A percentile compares a stretch with the other conserved stretches of the same genome.
Conservation (phyloP, 2,888 invertebrate genomes). For the Clitarchus hookeri region DNA sequence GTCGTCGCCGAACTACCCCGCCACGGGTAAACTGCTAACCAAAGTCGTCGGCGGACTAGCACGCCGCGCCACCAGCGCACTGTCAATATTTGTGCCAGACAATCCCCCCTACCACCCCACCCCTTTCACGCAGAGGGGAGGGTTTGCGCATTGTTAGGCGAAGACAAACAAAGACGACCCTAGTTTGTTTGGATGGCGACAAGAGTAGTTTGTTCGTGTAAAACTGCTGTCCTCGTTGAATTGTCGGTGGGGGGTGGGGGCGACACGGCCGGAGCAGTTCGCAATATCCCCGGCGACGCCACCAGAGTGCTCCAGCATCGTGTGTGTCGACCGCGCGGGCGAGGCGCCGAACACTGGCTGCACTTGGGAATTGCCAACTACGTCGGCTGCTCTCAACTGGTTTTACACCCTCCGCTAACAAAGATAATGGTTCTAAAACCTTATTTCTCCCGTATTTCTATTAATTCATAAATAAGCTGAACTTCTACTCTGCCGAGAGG, state of each 20-base stretch:
- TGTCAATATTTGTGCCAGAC: neutral
- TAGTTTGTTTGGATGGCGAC: neutral
- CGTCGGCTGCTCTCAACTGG: too few relatives aligned
- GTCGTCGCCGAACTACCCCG: too few relatives aligned
- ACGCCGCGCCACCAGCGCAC: neutral
- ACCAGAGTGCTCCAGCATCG: neutral
- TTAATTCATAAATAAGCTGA: too few relatives aligned
- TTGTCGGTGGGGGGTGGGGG: neutral
- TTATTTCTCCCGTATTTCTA: too few relatives aligned
- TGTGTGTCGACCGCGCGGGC: neutral
- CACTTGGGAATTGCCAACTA: too few relatives aligned
- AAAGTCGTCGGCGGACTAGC: neutral
- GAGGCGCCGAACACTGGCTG: too few relatives aligned
- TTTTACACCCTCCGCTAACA: too few relatives aligned
- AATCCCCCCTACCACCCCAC: neutral
- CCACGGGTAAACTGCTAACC: too few relatives aligned
- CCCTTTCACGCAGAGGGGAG: neutral
- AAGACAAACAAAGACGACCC: neutral
- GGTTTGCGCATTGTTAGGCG: neutral
- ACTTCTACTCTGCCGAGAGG: too few relatives aligned
- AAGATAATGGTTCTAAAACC: too few relatives aligned
- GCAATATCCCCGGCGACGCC: neutral
- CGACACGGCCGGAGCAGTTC: neutral
- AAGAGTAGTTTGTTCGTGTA: neutral
- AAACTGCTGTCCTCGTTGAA: neutral